Percentiles rank a stretch among this genome's conserved stretches.
phyloP scores from a whole-genome alignment of 1,140 invertebrate genomes.

The Probaryconus sp. region DNA sequence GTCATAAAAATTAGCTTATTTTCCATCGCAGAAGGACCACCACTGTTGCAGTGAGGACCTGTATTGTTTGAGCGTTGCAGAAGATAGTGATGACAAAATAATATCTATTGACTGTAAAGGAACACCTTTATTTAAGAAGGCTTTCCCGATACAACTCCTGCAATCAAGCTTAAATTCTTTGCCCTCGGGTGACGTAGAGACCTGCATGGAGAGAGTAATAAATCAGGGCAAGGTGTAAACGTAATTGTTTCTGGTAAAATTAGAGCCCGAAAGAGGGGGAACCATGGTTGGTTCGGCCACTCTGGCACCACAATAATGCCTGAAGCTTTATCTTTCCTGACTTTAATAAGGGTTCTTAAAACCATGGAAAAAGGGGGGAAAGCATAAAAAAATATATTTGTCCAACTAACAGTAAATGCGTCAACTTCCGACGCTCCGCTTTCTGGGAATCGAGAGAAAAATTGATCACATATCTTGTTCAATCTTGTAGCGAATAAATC shows the following conservation, averaged over 20 bases:
- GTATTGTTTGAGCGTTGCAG: conserved; percentile 17
- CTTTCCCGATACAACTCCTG: conserved; percentile 20
- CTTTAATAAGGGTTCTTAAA: conserved; percentile 18
- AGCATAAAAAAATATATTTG: conserved; percentile 9
- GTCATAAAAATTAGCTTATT: conserved; percentile 3
- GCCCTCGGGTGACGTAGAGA: conserved; percentile 8
- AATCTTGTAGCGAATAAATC: conserved; percentile 21
- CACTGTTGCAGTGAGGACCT: conserved; percentile 16
- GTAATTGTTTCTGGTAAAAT: background rate
- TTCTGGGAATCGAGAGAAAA: conserved; percentile 8
- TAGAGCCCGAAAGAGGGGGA: background rate
- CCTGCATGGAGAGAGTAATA: conserved; percentile 33
- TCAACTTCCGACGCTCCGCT: background rate
- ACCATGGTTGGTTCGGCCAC: conserved; percentile 22
- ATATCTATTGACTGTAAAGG: background rate
- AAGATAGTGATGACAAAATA: conserved; percentile 2
- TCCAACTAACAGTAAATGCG: conserved; percentile 16
- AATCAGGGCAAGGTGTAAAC: background rate
- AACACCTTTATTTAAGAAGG: conserved; percentile 8
- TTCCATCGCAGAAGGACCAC: conserved; percentile 33
- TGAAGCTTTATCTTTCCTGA: conserved; percentile 4
- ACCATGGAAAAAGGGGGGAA: too few relatives aligned
- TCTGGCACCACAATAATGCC: conserved; percentile 14
- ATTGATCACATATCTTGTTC: conserved; percentile 9
- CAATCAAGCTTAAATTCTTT: conserved; percentile 15